Base-by-base conservation (phyloP, 1,140 invertebrate species). In the Drosophila kikkawai region DNA sequence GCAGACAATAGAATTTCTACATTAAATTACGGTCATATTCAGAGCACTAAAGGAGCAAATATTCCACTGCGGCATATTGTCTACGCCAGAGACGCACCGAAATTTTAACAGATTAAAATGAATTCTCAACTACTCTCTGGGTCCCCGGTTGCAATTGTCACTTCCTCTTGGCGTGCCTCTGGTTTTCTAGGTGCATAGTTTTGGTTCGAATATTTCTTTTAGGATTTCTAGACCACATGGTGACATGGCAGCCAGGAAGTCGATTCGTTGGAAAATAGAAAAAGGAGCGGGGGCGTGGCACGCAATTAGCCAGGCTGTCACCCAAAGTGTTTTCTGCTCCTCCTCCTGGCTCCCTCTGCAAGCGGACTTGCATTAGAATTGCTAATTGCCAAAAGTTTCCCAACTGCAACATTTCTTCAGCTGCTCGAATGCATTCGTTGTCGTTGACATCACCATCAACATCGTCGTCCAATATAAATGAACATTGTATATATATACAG, bases 231-330 rank as follows among this genome's bases (percentile, higher is more conserved):
- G 55, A 73, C 77, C 75, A 79, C 64, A 59, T 83, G 69, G 53
- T 66, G 44, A 63, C 68, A 56, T 73, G 45, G 45, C 37, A 51
- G 70, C 41, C 58, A 75, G 70, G 56, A 74, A 75, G 71, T 63
- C 69, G 70, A 58, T 73, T 60, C 70, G 70, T 73, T 73, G 68
- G 47, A 5, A 5, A 34, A 26, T n/a, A 41, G 42, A 36, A 36
- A 47, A 19, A 11, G 50, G 42, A 41, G 48, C 36, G 56, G 41
- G 67, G 83, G 77, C 68, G 67, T 78, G 77, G 77, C 79, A 79
- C 84, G 79, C 83, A 87, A 87, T 87, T 87, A 87, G 83, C 83
- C 80, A 88, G 84, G 58, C 84, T 87, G 80, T 87, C 83, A 87
- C 80, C 68, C 58, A 83, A 78, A 87, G 83, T 87, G 84, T 87